Evolutionary conservation across 2,113 vertebrate genomes (phyloP), one percentile per base, ranked within the genome.

Genomic region (Hirundichthys speculiger): DNA sequence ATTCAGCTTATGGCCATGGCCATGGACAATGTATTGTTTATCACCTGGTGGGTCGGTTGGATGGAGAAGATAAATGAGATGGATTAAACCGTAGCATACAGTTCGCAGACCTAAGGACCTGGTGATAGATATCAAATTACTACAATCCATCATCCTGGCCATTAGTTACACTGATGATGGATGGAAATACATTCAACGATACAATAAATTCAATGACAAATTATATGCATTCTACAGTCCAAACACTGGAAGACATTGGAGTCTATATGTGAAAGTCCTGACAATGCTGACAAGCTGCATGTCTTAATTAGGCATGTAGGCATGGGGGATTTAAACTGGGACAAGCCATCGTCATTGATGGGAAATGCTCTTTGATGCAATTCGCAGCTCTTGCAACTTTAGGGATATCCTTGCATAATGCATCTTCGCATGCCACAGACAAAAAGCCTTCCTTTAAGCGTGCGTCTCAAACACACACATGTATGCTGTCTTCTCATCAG

Each of bases 241-340:
- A 75, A 77, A 73, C 38, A 64, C 38, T 61, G 45, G 42, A 66
- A 66, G 41, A 34, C 30, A 34, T 34, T 34, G 30, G 11, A 9
- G 30, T 34, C 30, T 58, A 13, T 24, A 48, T 18, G 49, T 39
- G 45, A 60, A 67, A 48, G 16, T 50, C 68, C 79, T 74, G 80
- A 79, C 69, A 73, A 69, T 34, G 40, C 60, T 59, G 75, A 87
- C 64, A 65, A 79, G 78, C 73, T 83, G 58, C 54, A 66, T 62
- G 73, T 84, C 30, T 73, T 89, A 84, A 91, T 91, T 82, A 84
- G 69, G 51, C 25, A 8, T 80, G 83, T 61, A 16, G 46, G 9
- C 30, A 34, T 58, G 57, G 80, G 82, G 77, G 56, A 80, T 82
- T 30, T 60, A 63, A 86, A 83, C 64, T 78, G 65, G 74, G 69